Conservation (phyloP, 2,888 invertebrate species). For the Argynnis bischoffii region DNA sequence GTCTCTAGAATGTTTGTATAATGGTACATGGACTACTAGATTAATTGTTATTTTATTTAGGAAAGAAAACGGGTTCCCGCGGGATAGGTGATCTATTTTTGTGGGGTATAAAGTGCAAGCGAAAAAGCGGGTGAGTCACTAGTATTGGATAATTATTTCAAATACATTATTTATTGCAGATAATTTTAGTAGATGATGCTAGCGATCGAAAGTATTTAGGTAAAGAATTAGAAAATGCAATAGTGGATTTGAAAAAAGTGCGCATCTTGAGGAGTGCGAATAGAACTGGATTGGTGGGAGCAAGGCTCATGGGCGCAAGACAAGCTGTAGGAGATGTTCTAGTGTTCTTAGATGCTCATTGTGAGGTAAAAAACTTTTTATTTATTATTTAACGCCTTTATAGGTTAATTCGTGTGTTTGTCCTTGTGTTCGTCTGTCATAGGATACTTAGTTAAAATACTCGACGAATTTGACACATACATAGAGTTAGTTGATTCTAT, state of each 20-base stretch:
- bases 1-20: too few relatives aligned
- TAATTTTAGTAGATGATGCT: slow-evolving; percentile 75
- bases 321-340: slow-evolving; percentile 91
- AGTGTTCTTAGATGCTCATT: slow-evolving; percentile 96
- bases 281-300: slow-evolving; percentile 94
- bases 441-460: too few relatives aligned
- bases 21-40: too few relatives aligned
- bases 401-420: background rate
- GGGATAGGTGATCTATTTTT: too few relatives aligned
- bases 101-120: too few relatives aligned
- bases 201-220: slow-evolving; percentile 70
- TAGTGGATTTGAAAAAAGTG: slow-evolving; percentile 59
- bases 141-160: background rate
- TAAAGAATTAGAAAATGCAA: slow-evolving; percentile 66
- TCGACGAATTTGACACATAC: too few relatives aligned
- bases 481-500: too few relatives aligned
- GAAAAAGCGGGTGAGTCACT: too few relatives aligned
- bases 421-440: too few relatives aligned
- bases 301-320: slow-evolving; percentile 93
- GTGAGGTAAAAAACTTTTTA: slow-evolving; percentile 87
- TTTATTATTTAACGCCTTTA: background rate
- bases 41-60: too few relatives aligned
- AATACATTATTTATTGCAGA: slow-evolving; percentile 50
- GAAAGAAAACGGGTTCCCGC: too few relatives aligned
- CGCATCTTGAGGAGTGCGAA: slow-evolving; percentile 88